Percentiles rank a stretch among this genome's conserved stretches.
Evolutionary conservation across 1,140 invertebrate genomes (phyloP).

Genomic region (Trachymyrmex cornetzi): DNA sequence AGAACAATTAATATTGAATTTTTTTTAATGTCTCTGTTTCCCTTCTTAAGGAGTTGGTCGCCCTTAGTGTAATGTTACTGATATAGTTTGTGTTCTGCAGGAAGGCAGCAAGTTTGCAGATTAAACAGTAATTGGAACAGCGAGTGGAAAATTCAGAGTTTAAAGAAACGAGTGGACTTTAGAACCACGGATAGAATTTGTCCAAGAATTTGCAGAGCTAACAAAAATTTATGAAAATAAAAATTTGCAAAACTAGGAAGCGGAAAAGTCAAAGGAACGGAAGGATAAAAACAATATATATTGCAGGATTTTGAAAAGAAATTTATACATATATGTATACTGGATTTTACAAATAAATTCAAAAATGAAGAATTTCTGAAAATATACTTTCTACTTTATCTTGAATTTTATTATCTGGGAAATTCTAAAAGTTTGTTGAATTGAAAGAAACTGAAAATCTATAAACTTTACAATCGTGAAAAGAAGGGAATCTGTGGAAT

Average conservation of each 20-base stretch:
- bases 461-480: not conserved
- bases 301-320: not conserved
- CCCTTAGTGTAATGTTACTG: too few relatives aligned
- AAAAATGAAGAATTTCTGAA: not conserved
- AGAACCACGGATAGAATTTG: not conserved
- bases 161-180: not conserved
- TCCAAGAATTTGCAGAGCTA: not conserved
- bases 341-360: not conserved
- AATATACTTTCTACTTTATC: not conserved
- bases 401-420: not conserved
- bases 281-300: not conserved
- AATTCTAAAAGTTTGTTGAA: not conserved
- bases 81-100: too few relatives aligned
- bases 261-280: not conserved
- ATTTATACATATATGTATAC: not conserved
- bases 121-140: not conserved
- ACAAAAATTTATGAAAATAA: not conserved
- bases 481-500: not conserved
- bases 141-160: not conserved
- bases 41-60: too few relatives aligned
- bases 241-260: not conserved
- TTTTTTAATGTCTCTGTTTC: too few relatives aligned
- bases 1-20: too few relatives aligned
- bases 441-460: not conserved
- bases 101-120: not conserved